Base-by-base conservation (phyloP, 2,888 invertebrate species). In the Papilio protenor region DNA sequence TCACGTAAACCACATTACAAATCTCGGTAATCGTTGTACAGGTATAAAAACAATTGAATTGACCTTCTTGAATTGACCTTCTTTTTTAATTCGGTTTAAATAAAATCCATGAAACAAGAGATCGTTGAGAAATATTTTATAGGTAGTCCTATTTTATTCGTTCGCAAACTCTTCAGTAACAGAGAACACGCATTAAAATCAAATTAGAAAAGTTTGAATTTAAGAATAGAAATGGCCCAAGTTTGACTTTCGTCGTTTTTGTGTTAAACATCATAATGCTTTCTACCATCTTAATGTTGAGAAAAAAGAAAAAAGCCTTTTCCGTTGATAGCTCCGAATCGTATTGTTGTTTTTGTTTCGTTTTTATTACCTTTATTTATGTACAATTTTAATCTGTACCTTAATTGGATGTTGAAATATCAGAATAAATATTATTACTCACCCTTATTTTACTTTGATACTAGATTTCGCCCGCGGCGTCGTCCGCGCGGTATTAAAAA, bases 131-230 rank as follows among this genome's bases (percentile, higher is more conserved):
- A 47, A 73, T 55, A 73, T 66, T 66, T 73, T 73, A 77, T 77
- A 52, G 59, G 18, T 59, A 47, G 47, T 61, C 23, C 64, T 71
- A 64, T 78, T 78, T 78, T 45, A 64, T 75, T 73, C 18, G 14
- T 45, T 71, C 16, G 14, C 45, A 66, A 66, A 75, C 21, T 75
- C 75, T 23, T 21, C 66, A 52, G 64, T 66, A 73, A 75, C 75
- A 75, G 33, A 57, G 72, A 78, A 78, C 75, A 69, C 23, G 66
- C 78, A 78, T 78, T 78, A 78, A 78, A 75, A 72, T 72, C 57
- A 75, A 78, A 78, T 78, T 75, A 75, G 72, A 59, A 78, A 78
- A 78, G 75, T 78, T 78, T 72, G 75, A 49, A 64, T n/a, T 64
- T 57, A 72, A 72, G 64, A 78, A 75, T 78, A 71, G 72, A 73